Evolutionary conservation across 1,140 invertebrate genomes (phyloP), one percentile per base, ranked within the genome.

Genomic region (Diorhabda carinulata): DNA sequence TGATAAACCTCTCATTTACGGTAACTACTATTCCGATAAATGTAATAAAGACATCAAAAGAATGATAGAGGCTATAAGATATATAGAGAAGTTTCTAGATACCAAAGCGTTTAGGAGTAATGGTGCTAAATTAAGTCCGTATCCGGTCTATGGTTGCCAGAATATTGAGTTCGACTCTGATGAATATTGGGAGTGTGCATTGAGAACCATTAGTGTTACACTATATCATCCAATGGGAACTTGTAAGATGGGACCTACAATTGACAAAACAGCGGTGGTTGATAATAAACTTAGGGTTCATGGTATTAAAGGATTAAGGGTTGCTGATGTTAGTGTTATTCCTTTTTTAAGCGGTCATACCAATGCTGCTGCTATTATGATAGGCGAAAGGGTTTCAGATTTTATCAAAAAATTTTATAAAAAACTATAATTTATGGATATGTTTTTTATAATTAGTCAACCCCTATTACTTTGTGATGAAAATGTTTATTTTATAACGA

Each of bases 341-440:
- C 92, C 92, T 0, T 81, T 80, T 2, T 84, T 89, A 5, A 85
- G 84, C 3, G 91, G 87, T 2, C 92, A 94, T 76, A 87, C 90
- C 0, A 91, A 90, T 70, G 90, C 89, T 0, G 86, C 87, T 0
- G 87, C 90, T 4, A 86, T 87, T 57, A 96, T 96, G 93, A 90
- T 96, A 61, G 95, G 87, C 0, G 94, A 97, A 80, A 93, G 93
- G 77, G 91, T 86, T 0, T 88, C 93, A 0, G 91, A 94, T 79
- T 84, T 95, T 77, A 92, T 96, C 44, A 90, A 88, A 73, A 61
- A 61, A 44, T 64, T 64, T 25, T 8, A 42, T 8, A 42, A 43
- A 10, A 64, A 10, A 64, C 25, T 57, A 65, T 9, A 40, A 40
- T 65, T 25, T 25, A 25, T n/a, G 52, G 6, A 56, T 1, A 25